Percentiles rank a stretch among this genome's conserved stretches.
These are phyloP conservation scores for Agonopterix alstromeriana DNA, from an alignment of 2,888 invertebrate species.

Conservation along the genomic window DNA sequence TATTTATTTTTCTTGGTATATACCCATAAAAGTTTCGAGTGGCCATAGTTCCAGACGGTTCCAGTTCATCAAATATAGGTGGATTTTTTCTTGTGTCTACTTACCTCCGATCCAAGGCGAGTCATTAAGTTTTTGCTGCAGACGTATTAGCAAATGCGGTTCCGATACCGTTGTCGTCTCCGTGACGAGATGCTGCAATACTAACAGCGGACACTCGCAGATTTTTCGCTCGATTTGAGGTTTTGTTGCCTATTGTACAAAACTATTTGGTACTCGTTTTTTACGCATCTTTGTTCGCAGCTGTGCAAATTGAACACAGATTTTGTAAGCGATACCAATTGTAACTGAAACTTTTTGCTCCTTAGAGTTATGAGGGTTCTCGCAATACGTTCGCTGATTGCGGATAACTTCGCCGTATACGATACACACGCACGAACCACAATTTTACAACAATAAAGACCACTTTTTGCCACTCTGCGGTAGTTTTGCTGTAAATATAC, in stretches of 20 bases:
- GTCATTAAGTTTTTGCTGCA: constrained; percentile 35
- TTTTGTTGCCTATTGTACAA: constrained; percentile 24
- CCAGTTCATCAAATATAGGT: constrained; percentile 10
- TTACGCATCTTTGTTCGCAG: constrained; percentile 25
- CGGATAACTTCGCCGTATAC: constrained; percentile 13
- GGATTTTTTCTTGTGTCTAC: constrained; percentile 4
- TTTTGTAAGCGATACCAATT: constrained; percentile 16
- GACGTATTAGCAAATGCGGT: constrained; percentile 30
- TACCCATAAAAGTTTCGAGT: neutral
- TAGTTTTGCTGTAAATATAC: constrained; percentile 15
- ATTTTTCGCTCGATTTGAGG: constrained; percentile 30
- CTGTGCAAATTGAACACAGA: constrained; percentile 23
- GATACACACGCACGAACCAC: constrained; percentile 25
- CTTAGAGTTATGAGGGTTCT: constrained; percentile 13
- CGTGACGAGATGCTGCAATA: constrained; percentile 14
- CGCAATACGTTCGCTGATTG: constrained; percentile 13
- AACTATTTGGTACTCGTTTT: constrained; percentile 29
- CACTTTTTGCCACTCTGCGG: constrained; percentile 18
- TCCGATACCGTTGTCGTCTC: constrained; percentile 32
- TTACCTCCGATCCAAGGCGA: constrained; percentile 22
- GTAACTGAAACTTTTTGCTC: constrained; percentile 1
- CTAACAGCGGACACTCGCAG: constrained; percentile 16
- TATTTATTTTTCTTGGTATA: too few species aligned
- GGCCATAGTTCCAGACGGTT: constrained; percentile 2
- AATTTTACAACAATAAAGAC: constrained; percentile 25